phyloP scores from a whole-genome alignment of 1,140 invertebrate species.

The Lethocerus indicus region DNA sequence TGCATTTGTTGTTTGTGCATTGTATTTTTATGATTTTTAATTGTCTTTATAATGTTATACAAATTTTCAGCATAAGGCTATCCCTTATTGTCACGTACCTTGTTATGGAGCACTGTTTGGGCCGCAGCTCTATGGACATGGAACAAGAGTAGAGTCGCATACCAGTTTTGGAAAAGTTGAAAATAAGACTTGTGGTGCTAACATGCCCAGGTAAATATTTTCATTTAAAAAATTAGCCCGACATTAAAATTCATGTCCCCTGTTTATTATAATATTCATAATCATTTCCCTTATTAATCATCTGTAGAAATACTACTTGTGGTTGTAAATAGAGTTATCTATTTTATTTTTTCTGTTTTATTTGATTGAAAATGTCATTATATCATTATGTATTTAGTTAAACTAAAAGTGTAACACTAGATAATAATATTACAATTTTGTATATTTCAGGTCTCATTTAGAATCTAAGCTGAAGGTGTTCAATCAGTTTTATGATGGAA shows the following conservation, averaged over 20 bases:
- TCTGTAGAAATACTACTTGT: too few species aligned
- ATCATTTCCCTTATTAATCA: too few species aligned
- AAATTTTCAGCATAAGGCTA: slow-evolving; percentile 59
- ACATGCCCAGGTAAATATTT: slow-evolving; percentile 23
- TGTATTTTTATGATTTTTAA: too few species aligned
- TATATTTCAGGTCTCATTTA: slow-evolving; percentile 42
- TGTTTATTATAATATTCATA: too few species aligned
- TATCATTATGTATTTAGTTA: too few species aligned
- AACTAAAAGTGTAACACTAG: not conserved
- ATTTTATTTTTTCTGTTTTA: not conserved
- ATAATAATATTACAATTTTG: slow-evolving; percentile 8
- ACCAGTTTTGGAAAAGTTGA: slow-evolving; percentile 64
- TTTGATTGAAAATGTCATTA: not conserved
- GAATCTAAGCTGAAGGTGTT: slow-evolving; percentile 62
- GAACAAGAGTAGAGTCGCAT: slow-evolving; percentile 69
- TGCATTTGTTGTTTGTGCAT: too few species aligned
- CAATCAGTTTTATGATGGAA: slow-evolving; percentile 66
- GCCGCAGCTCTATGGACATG: slow-evolving; percentile 70
- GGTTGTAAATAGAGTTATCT: too few species aligned
- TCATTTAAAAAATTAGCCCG: too few species aligned
- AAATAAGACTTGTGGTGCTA: slow-evolving; percentile 27
- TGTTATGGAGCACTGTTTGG: slow-evolving; percentile 81
- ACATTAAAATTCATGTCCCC: too few species aligned
- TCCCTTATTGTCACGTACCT: slow-evolving; percentile 79
- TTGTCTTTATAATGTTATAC: not conserved